These are phyloP conservation scores for Squalus acanthias DNA, from an alignment of 2,797 vertebrate species.

Conservation along the genomic window DNA sequence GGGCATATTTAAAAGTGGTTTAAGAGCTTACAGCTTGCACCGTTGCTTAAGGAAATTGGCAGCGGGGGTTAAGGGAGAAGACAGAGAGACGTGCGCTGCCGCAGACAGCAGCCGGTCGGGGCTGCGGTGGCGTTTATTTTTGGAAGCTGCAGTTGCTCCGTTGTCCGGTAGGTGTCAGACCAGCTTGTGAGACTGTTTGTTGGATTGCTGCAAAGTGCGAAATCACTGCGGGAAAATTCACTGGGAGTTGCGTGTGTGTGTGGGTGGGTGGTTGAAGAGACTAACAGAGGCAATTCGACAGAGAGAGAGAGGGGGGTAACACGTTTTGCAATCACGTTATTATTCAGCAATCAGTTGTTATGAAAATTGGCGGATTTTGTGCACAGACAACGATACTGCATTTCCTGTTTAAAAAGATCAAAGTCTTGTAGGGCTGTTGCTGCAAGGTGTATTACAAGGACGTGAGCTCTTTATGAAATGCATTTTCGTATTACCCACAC, in stretches of 20 bases:
- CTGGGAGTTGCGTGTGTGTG: not conserved
- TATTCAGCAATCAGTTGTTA: not conserved
- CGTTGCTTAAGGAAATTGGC: not conserved
- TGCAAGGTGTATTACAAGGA: not conserved
- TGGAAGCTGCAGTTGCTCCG: not conserved
- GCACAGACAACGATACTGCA: not conserved
- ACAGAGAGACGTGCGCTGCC: not conserved
- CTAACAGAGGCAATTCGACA: not conserved
- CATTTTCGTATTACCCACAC: no score
- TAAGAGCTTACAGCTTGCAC: not conserved
- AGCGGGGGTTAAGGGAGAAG: not conserved
- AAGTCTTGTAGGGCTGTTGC: not conserved
- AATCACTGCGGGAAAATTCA: slow-evolving; percentile 37
- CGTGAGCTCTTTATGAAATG: slow-evolving; percentile 1
- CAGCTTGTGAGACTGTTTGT: slow-evolving; percentile 15
- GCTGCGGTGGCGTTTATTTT: not conserved
- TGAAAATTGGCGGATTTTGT: not conserved
- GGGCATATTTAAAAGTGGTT: not conserved
- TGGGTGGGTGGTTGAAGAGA: not conserved
- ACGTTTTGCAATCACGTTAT: not conserved
- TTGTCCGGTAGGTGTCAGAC: slow-evolving; percentile 24
- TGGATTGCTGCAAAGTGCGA: slow-evolving; percentile 32
- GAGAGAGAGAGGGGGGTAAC: not conserved
- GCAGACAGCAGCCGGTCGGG: not conserved
- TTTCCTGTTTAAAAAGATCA: not conserved